Percentiles rank a stretch among this genome's conserved stretches.
Conservation (phyloP, 2,888 invertebrate genomes). For the Chalcis sispes region DNA sequence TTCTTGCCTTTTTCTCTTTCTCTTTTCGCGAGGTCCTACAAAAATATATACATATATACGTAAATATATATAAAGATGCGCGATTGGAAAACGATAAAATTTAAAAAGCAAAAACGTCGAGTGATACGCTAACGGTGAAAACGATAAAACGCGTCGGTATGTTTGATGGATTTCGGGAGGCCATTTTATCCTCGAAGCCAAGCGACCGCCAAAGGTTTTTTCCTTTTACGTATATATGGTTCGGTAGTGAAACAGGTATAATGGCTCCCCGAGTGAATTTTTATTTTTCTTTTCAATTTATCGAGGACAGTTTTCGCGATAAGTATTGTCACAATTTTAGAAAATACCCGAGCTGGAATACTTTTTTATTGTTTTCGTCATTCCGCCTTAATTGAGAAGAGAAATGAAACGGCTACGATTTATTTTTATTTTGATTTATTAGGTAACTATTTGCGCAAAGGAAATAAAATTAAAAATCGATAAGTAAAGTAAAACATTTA, state of each 20-base stretch:
- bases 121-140: not conserved
- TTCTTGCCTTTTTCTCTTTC: not conserved
- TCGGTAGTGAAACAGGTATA: not conserved
- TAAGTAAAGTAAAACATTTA: too few species aligned
- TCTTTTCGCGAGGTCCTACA: too few species aligned
- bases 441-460: not conserved
- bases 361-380: slow-evolving; percentile 21
- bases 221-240: slow-evolving; percentile 22
- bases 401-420: slow-evolving; percentile 3
- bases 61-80: not conserved
- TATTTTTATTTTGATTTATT: slow-evolving; percentile 32
- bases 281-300: slow-evolving; percentile 37
- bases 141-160: slow-evolving; percentile 49
- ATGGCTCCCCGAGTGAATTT: slow-evolving; percentile 38
- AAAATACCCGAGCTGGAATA: slow-evolving; percentile 18
- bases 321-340: slow-evolving; percentile 45
- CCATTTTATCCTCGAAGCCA: slow-evolving; percentile 33
- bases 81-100: slow-evolving; percentile 61
- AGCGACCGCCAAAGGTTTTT: not conserved
- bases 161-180: slow-evolving; percentile 53
- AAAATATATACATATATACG: too few species aligned
- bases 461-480: too few species aligned
- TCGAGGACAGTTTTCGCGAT: slow-evolving; percentile 40
- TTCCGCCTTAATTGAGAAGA: slow-evolving; percentile 26
- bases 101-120: slow-evolving; percentile 31